These are phyloP conservation scores for Leptopilina syphax DNA, from an alignment of 2,888 invertebrate genomes.

Conservation along the genomic window DNA sequence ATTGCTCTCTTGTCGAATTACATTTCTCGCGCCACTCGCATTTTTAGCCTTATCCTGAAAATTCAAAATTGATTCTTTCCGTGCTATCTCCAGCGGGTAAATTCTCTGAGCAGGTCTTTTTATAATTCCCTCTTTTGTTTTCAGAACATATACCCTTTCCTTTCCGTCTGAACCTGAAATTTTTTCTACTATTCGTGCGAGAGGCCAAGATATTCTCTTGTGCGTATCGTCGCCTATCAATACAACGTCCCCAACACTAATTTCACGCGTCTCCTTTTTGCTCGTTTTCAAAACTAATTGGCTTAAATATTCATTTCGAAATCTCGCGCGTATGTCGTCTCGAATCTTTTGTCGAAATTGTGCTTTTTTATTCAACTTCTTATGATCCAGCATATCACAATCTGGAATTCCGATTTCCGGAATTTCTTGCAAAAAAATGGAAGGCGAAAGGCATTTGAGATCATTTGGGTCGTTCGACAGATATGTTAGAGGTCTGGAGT, in stretches of 20 bases:
- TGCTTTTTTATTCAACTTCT: conserved; percentile 42
- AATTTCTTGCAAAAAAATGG: conserved; percentile 54
- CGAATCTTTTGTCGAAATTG: conserved; percentile 43
- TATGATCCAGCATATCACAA: conserved; percentile 45
- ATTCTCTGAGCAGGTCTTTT: conserved; percentile 34
- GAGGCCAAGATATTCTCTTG: conserved; percentile 45
- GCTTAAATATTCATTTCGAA: conserved; percentile 49
- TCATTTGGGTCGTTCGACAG: conserved; percentile 54
- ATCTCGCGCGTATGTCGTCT: conserved; percentile 44
- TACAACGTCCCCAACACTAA: conserved; percentile 50
- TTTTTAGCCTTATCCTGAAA: background rate
- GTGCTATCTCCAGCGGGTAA: conserved; percentile 43
- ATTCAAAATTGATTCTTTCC: background rate
- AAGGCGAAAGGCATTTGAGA: conserved; percentile 51
- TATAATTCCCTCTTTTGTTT: background rate
- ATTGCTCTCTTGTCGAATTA: background rate
- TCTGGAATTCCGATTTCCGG: conserved; percentile 41
- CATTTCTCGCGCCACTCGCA: conserved; percentile 2
- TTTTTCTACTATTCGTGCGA: conserved; percentile 17
- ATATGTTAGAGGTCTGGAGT: conserved; percentile 70
- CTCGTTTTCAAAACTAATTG: conserved; percentile 5
- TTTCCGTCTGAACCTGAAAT: conserved; percentile 28
- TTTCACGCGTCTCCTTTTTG: background rate
- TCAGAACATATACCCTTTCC: background rate
- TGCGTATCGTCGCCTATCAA: conserved; percentile 50